A percentile compares a stretch with the other conserved stretches of the same genome.
Evolutionary conservation across 2,888 invertebrate genomes (phyloP).

Genomic region (Dolichopus griseipennis): DNA sequence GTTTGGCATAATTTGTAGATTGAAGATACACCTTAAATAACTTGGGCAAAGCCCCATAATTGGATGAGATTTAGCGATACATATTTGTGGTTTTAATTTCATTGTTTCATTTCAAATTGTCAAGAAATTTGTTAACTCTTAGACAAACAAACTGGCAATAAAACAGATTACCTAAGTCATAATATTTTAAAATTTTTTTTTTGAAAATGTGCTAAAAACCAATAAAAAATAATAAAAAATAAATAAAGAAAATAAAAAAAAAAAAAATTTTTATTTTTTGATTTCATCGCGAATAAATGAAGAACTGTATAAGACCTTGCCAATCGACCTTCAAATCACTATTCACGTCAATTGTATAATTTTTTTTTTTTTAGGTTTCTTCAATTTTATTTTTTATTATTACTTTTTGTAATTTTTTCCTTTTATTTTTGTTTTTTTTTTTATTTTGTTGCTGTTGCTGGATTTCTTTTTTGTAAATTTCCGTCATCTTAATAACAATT

Average conservation of each 20-base stretch:
- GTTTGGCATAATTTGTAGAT: no score
- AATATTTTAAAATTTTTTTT: no score
- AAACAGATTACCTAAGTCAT: no score
- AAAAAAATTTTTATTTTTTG: neutral
- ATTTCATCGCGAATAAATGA: neutral
- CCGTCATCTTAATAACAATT: neutral
- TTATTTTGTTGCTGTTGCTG: neutral
- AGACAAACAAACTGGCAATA: no score
- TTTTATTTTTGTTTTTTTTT: neutral
- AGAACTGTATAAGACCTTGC: neutral
- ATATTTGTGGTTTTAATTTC: no score
- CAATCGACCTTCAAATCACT: neutral
- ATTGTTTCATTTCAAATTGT: no score
- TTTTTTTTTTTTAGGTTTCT: neutral
- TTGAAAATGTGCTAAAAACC: no score
- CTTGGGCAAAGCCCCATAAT: no score
- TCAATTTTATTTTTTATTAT: neutral
- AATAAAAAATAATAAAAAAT: no score
- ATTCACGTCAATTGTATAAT: constrained; percentile 1
- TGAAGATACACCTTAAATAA: no score
- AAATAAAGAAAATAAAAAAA: neutral
- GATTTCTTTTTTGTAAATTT: neutral
- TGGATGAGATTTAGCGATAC: no score
- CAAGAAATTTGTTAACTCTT: no score
- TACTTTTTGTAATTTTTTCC: neutral